These are phyloP conservation scores for Gallinago stenura DNA, from an alignment of 2,797 vertebrate species.

Conservation along the genomic window DNA sequence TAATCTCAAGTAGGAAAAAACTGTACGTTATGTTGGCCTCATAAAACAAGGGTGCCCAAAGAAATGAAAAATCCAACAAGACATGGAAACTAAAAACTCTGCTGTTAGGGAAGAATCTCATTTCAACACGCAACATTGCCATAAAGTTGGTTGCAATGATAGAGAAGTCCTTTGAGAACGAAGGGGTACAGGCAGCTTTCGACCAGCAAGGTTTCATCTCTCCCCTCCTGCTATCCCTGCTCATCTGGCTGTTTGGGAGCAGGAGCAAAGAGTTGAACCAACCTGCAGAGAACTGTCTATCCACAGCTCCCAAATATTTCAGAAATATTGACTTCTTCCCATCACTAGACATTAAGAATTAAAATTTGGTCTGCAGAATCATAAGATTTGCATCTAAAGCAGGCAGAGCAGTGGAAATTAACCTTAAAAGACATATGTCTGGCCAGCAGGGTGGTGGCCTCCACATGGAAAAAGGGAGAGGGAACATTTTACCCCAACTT, in stretches of 20 bases:
- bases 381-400: not conserved
- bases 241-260: not conserved
- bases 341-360: not conserved
- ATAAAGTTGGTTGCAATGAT: not conserved
- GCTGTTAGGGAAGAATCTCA: not conserved
- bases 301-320: not conserved
- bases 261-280: not conserved
- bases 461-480: not conserved
- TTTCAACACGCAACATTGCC: not conserved
- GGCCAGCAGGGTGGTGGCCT: not conserved
- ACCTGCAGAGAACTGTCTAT: not conserved
- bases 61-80: not conserved
- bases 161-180: not conserved
- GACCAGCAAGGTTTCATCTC: not conserved
- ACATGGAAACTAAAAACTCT: not conserved
- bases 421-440: not conserved
- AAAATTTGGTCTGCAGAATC: not conserved
- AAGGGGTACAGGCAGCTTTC: not conserved
- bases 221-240: not conserved
- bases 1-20: not conserved
- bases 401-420: not conserved
- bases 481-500: not conserved
- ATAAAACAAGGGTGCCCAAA: not conserved
- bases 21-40: fast-evolving
- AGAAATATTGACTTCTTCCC: not conserved